Conservation (phyloP, 2,888 invertebrate genomes). For the Oscheius myriophilus region DNA sequence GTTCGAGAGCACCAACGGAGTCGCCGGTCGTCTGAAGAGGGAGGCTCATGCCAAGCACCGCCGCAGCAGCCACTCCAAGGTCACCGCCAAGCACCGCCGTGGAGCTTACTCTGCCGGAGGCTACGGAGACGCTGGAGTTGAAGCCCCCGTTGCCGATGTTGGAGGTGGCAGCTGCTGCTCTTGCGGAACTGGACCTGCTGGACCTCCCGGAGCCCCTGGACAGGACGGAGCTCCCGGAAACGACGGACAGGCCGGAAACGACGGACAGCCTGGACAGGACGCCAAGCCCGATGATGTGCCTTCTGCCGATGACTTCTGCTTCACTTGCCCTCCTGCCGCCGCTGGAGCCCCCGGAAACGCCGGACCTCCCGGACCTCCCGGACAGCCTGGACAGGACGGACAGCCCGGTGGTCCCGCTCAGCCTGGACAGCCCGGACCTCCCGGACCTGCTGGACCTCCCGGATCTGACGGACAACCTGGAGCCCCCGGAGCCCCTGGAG, state of each 20-base stretch:
- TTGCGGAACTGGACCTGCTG: constrained; percentile 55
- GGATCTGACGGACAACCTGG: constrained; percentile 58
- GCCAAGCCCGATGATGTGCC: constrained; percentile 52
- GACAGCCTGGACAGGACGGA: constrained; percentile 35
- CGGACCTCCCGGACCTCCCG: constrained; percentile 54
- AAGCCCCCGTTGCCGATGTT: constrained; percentile 31
- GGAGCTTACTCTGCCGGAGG: constrained; percentile 12
- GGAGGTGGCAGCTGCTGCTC: constrained; percentile 57
- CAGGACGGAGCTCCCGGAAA: constrained; percentile 52
- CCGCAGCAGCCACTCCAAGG: constrained; percentile 4
- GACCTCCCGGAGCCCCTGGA: constrained; percentile 60
- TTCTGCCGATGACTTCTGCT: constrained; percentile 59
- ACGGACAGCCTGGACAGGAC: constrained; percentile 51
- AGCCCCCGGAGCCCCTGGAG: constrained; percentile 52
- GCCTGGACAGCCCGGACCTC: constrained; percentile 52
- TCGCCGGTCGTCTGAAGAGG: constrained; percentile 58
- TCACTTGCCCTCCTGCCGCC: constrained; percentile 62
- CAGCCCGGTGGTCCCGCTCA: constrained; percentile 51
- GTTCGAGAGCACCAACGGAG: constrained; percentile 54
- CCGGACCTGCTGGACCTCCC: constrained; percentile 52
- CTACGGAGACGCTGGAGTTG: constrained; percentile 43
- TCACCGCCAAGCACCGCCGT: constrained; percentile 4
- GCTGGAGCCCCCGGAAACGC: constrained; percentile 55
- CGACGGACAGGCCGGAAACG: constrained; percentile 40
- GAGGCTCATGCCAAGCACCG: constrained; percentile 37